Conservation (phyloP, 2,113 vertebrate genomes). For the Albula goreensis region DNA sequence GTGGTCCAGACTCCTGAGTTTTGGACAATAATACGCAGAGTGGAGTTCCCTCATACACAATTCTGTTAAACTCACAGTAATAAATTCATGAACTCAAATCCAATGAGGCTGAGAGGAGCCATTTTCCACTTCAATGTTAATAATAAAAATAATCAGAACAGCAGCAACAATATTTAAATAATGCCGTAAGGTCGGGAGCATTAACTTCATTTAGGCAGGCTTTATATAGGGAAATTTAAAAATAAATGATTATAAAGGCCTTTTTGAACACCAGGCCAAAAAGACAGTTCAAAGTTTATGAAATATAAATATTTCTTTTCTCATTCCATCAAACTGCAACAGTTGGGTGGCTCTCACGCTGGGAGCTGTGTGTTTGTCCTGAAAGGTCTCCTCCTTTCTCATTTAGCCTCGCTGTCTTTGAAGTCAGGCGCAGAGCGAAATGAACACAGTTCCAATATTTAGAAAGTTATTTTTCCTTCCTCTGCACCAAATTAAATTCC, state of each 20-base stretch:
- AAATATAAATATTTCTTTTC: conserved; percentile 32
- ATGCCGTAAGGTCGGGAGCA: background rate
- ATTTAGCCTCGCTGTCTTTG: conserved; percentile 69
- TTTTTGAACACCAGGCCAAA: conserved; percentile 18
- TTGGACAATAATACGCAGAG: background rate
- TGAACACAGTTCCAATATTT: conserved; percentile 74
- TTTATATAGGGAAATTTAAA: background rate
- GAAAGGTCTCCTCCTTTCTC: conserved; percentile 67
- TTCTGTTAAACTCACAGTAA: background rate
- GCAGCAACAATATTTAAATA: background rate
- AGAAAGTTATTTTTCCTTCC: conserved; percentile 47
- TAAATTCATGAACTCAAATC: too few species aligned
- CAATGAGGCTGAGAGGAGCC: background rate
- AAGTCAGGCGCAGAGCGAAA: conserved; percentile 71
- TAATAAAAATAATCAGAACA: background rate
- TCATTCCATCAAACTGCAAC: conserved; percentile 56
- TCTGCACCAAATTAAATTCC: conserved; percentile 47
- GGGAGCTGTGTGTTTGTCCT: conserved; percentile 75
- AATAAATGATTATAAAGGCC: conserved; percentile 29
- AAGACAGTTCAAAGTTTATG: conserved; percentile 21
- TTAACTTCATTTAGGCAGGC: background rate
- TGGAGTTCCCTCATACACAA: background rate
- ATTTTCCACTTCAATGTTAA: background rate
- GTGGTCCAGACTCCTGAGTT: background rate
- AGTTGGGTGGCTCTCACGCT: conserved; percentile 76